These are phyloP conservation scores for Chitala chitala DNA, from an alignment of 2,113 vertebrate genomes.

Conservation along the genomic window DNA sequence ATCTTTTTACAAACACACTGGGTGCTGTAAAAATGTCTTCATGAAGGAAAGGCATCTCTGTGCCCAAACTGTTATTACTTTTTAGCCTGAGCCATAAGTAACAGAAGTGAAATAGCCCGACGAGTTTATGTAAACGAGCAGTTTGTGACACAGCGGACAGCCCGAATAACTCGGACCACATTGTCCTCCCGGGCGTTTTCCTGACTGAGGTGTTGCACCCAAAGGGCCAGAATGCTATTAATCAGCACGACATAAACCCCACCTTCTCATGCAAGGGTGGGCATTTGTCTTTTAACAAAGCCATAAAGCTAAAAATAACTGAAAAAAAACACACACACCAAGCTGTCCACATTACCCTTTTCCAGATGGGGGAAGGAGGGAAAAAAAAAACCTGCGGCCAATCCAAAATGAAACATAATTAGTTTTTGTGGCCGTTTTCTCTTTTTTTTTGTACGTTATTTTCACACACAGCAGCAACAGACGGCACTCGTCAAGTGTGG, in stretches of 20 bases:
- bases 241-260: constrained; percentile 31
- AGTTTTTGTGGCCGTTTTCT: constrained; percentile 1
- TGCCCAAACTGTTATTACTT: neutral
- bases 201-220: neutral
- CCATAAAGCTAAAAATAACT: constrained; percentile 21
- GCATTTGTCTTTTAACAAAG: constrained; percentile 18
- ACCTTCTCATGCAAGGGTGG: constrained; percentile 27
- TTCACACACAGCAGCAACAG: constrained; percentile 34
- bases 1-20: too few species aligned
- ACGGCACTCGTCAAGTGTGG: constrained; percentile 40
- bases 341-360: neutral
- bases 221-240: constrained; percentile 12
- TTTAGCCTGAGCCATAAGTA: neutral
- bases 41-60: too few species aligned
- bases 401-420: constrained; percentile 32
- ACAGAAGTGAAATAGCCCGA: neutral
- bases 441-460: constrained; percentile 42
- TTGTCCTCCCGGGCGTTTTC: neutral
- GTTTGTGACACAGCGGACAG: constrained; percentile 9
- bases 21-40: too few species aligned
- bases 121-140: constrained; percentile 25
- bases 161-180: constrained; percentile 23
- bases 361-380: constrained; percentile 10
- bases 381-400: constrained; percentile 23
- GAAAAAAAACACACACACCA: constrained; percentile 6